These are phyloP conservation scores for Manduca sexta DNA, from an alignment of 1,140 invertebrate species.

Conservation along the genomic window DNA sequence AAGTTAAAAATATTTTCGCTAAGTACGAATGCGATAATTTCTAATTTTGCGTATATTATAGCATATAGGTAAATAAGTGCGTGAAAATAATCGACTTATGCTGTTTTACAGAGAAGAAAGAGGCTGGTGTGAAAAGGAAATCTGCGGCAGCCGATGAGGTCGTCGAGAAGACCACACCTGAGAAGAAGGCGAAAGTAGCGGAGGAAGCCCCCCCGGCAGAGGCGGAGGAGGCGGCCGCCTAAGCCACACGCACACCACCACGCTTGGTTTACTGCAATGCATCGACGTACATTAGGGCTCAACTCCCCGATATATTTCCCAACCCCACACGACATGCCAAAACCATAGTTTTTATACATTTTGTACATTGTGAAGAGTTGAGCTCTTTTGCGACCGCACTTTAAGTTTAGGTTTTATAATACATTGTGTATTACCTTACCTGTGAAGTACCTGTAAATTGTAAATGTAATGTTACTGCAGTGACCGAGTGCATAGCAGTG, in stretches of 20 bases:
- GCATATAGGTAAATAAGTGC: too few species aligned
- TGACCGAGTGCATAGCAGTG: slow-evolving; percentile 63
- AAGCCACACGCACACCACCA: slow-evolving; percentile 42
- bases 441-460: slow-evolving; percentile 71
- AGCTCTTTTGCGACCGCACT: slow-evolving; percentile 55
- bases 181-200: slow-evolving; percentile 82
- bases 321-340: slow-evolving; percentile 24
- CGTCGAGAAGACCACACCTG: slow-evolving; percentile 76
- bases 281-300: slow-evolving; percentile 57
- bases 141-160: slow-evolving; percentile 75
- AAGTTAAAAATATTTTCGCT: too few species aligned
- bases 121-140: slow-evolving; percentile 80
- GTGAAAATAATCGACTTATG: too few species aligned
- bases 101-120: slow-evolving; percentile 53
- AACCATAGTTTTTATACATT: slow-evolving; percentile 58
- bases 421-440: slow-evolving; percentile 65
- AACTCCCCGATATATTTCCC: slow-evolving; percentile 47
- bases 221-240: slow-evolving; percentile 78
- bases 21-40: too few species aligned
- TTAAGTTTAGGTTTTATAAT: slow-evolving; percentile 62
- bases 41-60: too few species aligned
- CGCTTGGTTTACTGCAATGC: slow-evolving; percentile 70
- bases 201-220: slow-evolving; percentile 76
- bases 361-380: slow-evolving; percentile 48
- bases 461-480: slow-evolving; percentile 60